phyloP scores from a whole-genome alignment of 1,140 invertebrate species.

The Drosophila orosa region DNA sequence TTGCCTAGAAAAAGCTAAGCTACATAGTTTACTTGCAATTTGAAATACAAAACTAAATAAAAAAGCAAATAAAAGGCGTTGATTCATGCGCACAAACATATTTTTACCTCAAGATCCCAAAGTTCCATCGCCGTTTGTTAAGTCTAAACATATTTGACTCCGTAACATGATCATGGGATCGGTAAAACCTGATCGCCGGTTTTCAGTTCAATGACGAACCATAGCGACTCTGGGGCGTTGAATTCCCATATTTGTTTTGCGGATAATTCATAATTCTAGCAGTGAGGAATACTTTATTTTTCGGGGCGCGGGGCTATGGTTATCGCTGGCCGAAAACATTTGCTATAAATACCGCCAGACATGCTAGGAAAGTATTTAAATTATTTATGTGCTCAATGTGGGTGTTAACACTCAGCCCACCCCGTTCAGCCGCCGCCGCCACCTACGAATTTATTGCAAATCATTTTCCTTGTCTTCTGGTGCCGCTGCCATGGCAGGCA shows the following conservation, averaged over 20 bases:
- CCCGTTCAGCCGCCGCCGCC: neutral
- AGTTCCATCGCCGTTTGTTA: neutral
- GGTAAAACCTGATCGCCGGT: slow-evolving; percentile 1
- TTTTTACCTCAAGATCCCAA: neutral
- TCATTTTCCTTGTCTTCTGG: slow-evolving; percentile 47
- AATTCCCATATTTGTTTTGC: slow-evolving; percentile 4
- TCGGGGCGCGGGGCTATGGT: slow-evolving; percentile 4
- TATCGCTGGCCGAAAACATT: slow-evolving; percentile 26
- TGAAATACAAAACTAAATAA: neutral
- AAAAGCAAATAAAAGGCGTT: neutral
- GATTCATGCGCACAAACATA: neutral
- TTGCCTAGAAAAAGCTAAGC: neutral
- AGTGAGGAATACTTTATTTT: slow-evolving; percentile 10
- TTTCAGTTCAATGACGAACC: neutral
- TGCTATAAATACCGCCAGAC: slow-evolving; percentile 44
- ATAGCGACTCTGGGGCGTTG: neutral
- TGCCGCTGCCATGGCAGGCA: slow-evolving; percentile 18
- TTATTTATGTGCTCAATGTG: slow-evolving; percentile 78
- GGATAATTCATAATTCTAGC: slow-evolving; percentile 51
- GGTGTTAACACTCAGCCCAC: slow-evolving; percentile 65
- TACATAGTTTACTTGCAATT: neutral
- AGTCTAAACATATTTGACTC: neutral
- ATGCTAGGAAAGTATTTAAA: slow-evolving; percentile 71
- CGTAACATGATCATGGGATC: too few species aligned
- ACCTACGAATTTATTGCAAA: slow-evolving; percentile 68